Conservation (phyloP, 2,797 vertebrate genomes). For the Scolopax bukidnonensis region DNA sequence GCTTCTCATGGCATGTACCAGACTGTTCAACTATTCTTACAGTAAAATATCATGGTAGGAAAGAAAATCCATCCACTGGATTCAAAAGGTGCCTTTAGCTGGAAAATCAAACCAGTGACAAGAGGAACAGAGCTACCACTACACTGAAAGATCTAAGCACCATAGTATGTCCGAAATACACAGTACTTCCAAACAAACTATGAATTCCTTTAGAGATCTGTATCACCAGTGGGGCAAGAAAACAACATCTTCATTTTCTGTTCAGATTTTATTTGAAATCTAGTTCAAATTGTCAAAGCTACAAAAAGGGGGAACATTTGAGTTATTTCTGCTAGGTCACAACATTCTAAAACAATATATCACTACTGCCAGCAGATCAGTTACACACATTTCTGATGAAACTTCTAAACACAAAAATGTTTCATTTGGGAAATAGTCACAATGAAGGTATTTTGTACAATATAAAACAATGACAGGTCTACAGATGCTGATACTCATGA, state of each 20-base stretch:
- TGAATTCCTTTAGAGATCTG: conserved; percentile 33
- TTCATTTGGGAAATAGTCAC: conserved; percentile 83
- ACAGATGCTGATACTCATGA: conserved; percentile 84
- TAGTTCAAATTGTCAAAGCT: conserved; percentile 91
- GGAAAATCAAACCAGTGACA: not conserved
- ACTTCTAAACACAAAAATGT: conserved; percentile 87
- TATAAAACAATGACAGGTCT: conserved; percentile 94
- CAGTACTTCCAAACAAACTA: conserved; percentile 58
- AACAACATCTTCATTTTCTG: conserved; percentile 77
- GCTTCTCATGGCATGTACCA: not conserved
- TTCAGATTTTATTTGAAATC: conserved; percentile 92
- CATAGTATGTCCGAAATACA: conserved; percentile 56
- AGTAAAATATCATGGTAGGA: not conserved
- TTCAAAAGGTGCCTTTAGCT: not conserved
- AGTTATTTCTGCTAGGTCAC: conserved; percentile 81
- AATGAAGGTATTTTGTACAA: conserved; percentile 90
- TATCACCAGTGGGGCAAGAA: conserved; percentile 71
- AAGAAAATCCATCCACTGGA: not conserved
- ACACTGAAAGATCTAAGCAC: conserved; percentile 1
- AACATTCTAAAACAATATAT: conserved; percentile 89
- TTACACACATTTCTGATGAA: conserved; percentile 84
- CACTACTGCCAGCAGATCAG: conserved; percentile 89
- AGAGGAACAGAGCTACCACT: not conserved
- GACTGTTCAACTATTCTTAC: not conserved
- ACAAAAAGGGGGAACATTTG: conserved; percentile 89